Base-by-base conservation (phyloP, 1,140 invertebrate species). In the Hypsibius dujardini region DNA sequence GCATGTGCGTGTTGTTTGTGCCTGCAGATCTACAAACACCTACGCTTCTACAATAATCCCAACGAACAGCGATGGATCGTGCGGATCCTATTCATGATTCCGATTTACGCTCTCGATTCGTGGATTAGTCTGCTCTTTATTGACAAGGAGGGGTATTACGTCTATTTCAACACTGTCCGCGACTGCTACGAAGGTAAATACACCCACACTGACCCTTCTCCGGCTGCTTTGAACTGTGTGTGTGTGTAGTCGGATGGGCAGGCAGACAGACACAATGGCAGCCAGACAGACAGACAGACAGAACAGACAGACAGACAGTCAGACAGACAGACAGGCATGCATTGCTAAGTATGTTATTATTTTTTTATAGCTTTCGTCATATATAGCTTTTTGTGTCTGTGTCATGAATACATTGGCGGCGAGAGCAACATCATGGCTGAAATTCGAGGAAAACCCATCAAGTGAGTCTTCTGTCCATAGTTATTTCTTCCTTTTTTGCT, bases 341-440 rank as follows among this genome's bases (percentile, higher is more conserved):
- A n/a, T n/a, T n/a, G n/a, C n/a, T n/a, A n/a, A n/a, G n/a, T n/a
- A n/a, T n/a, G n/a, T n/a, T n/a, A n/a, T n/a, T n/a, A n/a, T n/a
- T n/a, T n/a, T n/a, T n/a, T n/a, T n/a, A n/a, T n/a, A n/a, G n/a
- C n/a, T n/a, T n/a, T n/a, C n/a, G n/a, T n/a, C n/a, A n/a, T n/a
- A 79, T 99, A 99, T 85, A 98, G 93, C 82, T 99, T 99, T 83
- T 84, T 99, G 75, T 95, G 92, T 72, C 84, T 99, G 47, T 98
- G 95, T 83, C 99, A 99, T 82, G 96, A 98, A 81, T 86, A 86
- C 77, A 84, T 98, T 72, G 95, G 95, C 56, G 95, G 95, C 56
- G 96, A 98, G 81, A 93, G 95, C 28, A 96, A 97, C 78, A 98
- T 98, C 73, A 98, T 98, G 95, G 92, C 92, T 12, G 95, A 98